Base-by-base conservation (phyloP, 2,888 invertebrate species). In the Saturnia pavonia region DNA sequence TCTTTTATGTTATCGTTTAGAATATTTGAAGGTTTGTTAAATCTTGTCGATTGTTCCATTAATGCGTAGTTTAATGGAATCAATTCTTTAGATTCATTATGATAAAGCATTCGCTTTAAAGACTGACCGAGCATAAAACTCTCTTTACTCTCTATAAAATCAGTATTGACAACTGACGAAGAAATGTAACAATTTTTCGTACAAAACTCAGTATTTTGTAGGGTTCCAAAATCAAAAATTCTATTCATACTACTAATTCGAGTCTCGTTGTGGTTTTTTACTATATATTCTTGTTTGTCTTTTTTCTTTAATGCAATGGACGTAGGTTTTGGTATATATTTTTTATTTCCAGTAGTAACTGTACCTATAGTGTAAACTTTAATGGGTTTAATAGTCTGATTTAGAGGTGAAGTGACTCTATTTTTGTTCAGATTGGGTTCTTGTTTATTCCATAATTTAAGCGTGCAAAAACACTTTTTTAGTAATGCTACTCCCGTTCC, bases 401-500 rank as follows among this genome's bases (percentile, higher is more conserved):
- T 68, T 66, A 57, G 22, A 42, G 25, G 34, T 51, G n/a, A 65
- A 40, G n/a, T 4, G 27, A 54, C 34, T 71, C 14, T 48, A 57
- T 74, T 60, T 69, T 40, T 27, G 69, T 71, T 25, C 7, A 7
- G 19, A 51, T 51, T 51, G 70, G 66, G 8, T 63, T 48, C 22
- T 63, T 72, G 25, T 65, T 73, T 65, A 69, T 82, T 81, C 72
- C 79, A 77, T 70, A 83, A 78, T 71, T 82, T 78, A 25, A 83
- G 72, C 43, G 83, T 82, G 73, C 83, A 84, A 70, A 84, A 82
- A 75, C 86, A 84, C 70, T 80, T 78, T 74, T 84, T 85, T n/a
- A 84, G 69, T 34, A 78, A 76, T 25, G 71, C 72, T 27, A 78
- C 74, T 22, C 77, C 74, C 2, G 78, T 72, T 60, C 75, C 72